A percentile compares a stretch with the other conserved stretches of the same genome.
Evolutionary conservation across 2,888 invertebrate genomes (phyloP).

Genomic region (Agrotis ipsilon): DNA sequence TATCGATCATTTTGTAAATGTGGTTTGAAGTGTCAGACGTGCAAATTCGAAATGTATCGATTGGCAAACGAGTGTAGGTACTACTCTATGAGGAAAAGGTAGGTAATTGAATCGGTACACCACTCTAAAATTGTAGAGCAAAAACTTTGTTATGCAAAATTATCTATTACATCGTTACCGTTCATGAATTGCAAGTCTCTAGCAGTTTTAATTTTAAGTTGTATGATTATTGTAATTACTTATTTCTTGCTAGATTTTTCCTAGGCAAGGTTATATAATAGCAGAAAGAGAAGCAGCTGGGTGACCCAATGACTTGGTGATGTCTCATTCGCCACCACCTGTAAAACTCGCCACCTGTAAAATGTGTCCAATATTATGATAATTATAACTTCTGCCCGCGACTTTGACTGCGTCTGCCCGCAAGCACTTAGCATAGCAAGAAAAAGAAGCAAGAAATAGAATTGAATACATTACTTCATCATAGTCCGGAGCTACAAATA

Average conservation of each 20-base stretch:
- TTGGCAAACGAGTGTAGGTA: constrained; percentile 50
- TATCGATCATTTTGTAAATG: constrained; percentile 44
- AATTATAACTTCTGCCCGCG: too few species aligned
- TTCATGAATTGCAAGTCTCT: constrained; percentile 55
- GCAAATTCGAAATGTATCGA: constrained; percentile 56
- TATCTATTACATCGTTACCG: constrained; percentile 58
- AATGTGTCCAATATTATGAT: too few species aligned
- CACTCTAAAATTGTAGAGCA: constrained; percentile 42
- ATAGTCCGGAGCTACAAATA: too few species aligned
- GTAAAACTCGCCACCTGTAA: too few species aligned
- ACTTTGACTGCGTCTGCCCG: too few species aligned
- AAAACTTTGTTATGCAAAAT: constrained; percentile 62
- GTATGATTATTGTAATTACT: constrained; percentile 28
- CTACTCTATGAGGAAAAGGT: constrained; percentile 54
- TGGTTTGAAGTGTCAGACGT: constrained; percentile 45
- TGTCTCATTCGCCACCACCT: too few species aligned
- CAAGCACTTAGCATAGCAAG: too few species aligned
- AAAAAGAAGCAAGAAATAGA: too few species aligned
- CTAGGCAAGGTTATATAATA: constrained; percentile 1
- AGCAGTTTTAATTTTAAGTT: constrained; percentile 29
- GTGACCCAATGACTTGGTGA: too few species aligned
- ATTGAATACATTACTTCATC: too few species aligned
- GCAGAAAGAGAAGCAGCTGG: background rate
- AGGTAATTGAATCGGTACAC: constrained; percentile 41
- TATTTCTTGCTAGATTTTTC: constrained; percentile 4